Evolutionary conservation across 2,888 invertebrate genomes (phyloP).

Genomic region (Phymatocera aterrima): DNA sequence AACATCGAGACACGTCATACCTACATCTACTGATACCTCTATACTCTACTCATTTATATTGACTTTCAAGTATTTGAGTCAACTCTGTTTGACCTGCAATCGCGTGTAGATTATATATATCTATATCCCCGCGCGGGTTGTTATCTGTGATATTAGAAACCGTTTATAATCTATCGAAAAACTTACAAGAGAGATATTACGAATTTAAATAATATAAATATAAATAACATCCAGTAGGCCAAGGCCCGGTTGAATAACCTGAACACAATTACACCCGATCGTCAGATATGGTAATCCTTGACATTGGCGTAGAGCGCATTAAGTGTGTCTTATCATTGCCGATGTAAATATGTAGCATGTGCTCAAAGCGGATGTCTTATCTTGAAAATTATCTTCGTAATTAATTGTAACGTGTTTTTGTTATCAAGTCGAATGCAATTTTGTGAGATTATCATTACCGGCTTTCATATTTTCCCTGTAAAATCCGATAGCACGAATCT

Average conservation of each 20-base stretch:
- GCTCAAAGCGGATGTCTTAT: background rate
- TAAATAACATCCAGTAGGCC: background rate
- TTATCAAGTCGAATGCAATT: background rate
- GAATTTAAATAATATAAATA: background rate
- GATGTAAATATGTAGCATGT: background rate
- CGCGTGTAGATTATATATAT: too few species aligned
- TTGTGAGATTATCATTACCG: background rate
- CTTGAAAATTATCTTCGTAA: background rate
- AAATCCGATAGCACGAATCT: background rate
- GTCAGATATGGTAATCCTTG: slow-evolving; percentile 1
- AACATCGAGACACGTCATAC: background rate
- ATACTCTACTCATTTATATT: too few species aligned
- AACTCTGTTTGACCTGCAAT: too few species aligned
- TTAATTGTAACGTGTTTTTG: background rate
- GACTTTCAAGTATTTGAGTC: too few species aligned
- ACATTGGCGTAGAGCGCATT: background rate
- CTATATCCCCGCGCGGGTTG: too few species aligned
- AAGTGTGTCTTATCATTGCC: background rate
- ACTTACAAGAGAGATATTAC: background rate
- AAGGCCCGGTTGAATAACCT: background rate
- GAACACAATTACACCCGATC: background rate
- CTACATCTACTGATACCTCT: too few species aligned
- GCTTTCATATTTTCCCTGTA: background rate
- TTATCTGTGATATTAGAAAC: too few species aligned
- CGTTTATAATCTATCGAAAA: background rate